Percentiles rank a stretch among this genome's conserved stretches.
phyloP scores from a whole-genome alignment of 2,797 vertebrate genomes.

The Epinephelus malabaricus region DNA sequence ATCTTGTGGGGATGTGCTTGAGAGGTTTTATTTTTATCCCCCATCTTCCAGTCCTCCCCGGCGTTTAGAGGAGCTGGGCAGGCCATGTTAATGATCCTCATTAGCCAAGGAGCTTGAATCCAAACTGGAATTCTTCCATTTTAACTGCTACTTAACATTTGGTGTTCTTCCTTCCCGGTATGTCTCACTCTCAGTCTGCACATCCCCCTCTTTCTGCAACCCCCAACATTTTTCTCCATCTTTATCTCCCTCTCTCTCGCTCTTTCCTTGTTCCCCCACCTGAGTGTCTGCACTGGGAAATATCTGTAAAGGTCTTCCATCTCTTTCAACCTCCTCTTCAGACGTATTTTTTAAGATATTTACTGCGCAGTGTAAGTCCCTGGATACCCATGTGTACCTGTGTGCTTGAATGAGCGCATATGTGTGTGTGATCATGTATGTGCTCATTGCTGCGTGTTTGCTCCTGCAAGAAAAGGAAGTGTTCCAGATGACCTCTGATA shows the following conservation, averaged over 20 bases:
- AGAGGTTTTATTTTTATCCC: constrained; percentile 78
- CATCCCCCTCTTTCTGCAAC: constrained; percentile 8
- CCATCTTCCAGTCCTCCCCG: constrained; percentile 60
- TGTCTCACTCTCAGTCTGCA: constrained; percentile 13
- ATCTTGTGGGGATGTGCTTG: constrained; percentile 64
- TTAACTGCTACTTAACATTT: constrained; percentile 65
- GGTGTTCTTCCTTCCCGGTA: constrained; percentile 29
- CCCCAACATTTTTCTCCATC: constrained; percentile 4
- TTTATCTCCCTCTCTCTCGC: not conserved
- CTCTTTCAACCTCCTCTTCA: constrained; percentile 64
- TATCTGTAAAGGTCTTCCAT: constrained; percentile 61
- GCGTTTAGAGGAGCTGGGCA: constrained; percentile 59
- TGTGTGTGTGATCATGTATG: constrained; percentile 26
- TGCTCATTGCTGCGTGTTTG: constrained; percentile 32
- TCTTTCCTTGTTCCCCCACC: constrained; percentile 29
- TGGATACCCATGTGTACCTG: constrained; percentile 30
- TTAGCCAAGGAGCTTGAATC: constrained; percentile 71
- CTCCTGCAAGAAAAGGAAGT: constrained; percentile 52
- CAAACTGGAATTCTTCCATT: constrained; percentile 72
- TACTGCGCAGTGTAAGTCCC: constrained; percentile 47
- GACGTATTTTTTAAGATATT: constrained; percentile 59
- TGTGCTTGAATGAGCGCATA: constrained; percentile 11
- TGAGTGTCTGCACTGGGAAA: constrained; percentile 58
- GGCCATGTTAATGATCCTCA: constrained; percentile 77
- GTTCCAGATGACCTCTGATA: constrained; percentile 69